phyloP scores from a whole-genome alignment of 2,113 vertebrate genomes.

The Vulpes vulpes region DNA sequence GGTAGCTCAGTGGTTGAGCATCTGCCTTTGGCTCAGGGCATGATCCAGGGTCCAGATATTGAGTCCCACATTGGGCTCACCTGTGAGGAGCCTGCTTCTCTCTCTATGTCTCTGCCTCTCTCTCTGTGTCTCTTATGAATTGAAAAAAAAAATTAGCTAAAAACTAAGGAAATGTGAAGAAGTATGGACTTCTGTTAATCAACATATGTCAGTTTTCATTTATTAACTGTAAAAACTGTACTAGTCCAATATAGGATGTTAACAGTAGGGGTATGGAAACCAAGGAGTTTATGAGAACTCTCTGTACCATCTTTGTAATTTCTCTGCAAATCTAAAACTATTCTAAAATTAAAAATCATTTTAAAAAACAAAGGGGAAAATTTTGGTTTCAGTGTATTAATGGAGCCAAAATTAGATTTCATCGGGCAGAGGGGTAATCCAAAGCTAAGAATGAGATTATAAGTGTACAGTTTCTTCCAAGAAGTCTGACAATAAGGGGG shows the following conservation, averaged over 20 bases:
- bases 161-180: constrained; percentile 2
- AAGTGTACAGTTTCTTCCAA: neutral
- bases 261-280: neutral
- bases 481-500: neutral
- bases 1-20: too few species aligned
- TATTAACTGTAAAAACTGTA: neutral
- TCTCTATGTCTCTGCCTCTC: too few species aligned
- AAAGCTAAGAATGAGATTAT: neutral
- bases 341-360: neutral
- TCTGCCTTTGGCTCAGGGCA: too few species aligned
- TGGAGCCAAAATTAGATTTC: neutral
- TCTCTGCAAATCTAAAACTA: neutral
- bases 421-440: neutral
- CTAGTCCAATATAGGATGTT: neutral
- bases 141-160: neutral
- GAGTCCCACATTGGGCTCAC: too few species aligned
- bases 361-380: neutral
- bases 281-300: neutral
- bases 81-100: too few species aligned
- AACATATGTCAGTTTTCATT: neutral
- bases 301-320: neutral
- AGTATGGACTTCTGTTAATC: neutral
- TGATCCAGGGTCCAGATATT: too few species aligned
- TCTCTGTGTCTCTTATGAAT: too few species aligned
- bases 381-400: neutral